phyloP scores from a whole-genome alignment of 1,140 invertebrate genomes.

The Tetramorium simillimum region DNA sequence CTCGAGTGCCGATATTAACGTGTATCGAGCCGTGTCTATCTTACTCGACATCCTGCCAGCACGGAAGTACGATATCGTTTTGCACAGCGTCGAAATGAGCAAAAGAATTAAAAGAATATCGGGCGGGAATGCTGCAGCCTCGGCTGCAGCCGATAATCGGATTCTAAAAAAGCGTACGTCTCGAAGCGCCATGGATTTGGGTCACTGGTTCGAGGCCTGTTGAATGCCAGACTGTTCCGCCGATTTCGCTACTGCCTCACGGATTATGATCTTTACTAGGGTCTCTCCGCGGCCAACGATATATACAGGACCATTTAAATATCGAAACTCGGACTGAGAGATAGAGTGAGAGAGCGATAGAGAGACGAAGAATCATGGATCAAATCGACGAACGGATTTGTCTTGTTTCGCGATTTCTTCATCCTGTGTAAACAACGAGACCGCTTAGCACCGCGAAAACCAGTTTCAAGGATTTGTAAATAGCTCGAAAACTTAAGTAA shows the following conservation, averaged over 20 bases:
- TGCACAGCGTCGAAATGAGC: not conserved
- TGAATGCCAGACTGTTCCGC: conserved; percentile 74
- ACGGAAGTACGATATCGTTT: not conserved
- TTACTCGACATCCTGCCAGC: not conserved
- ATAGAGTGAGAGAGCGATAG: not conserved
- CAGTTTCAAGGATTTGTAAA: conserved; percentile 20
- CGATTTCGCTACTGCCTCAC: conserved; percentile 34
- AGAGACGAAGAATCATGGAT: not conserved
- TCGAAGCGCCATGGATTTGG: conserved; percentile 71
- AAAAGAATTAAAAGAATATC: conserved; percentile 36
- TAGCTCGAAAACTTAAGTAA: conserved; percentile 6
- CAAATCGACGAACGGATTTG: conserved; percentile 31
- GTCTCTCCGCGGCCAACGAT: not conserved
- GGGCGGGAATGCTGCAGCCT: not conserved
- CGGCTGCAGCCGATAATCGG: conserved; percentile 33
- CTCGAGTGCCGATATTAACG: not conserved
- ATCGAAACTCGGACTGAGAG: not conserved
- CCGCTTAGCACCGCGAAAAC: not conserved
- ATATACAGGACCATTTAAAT: conserved; percentile 15
- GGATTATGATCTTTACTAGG: conserved; percentile 47
- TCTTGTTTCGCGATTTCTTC: conserved; percentile 4
- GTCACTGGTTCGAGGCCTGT: conserved; percentile 80
- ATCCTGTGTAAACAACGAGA: not conserved
- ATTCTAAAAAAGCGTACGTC: conserved; percentile 55
- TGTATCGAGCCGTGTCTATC: not conserved